A percentile compares a stretch with the other conserved stretches of the same genome.
These are phyloP conservation scores for Pardalotus punctatus DNA, from an alignment of 2,113 vertebrate species.

Conservation along the genomic window DNA sequence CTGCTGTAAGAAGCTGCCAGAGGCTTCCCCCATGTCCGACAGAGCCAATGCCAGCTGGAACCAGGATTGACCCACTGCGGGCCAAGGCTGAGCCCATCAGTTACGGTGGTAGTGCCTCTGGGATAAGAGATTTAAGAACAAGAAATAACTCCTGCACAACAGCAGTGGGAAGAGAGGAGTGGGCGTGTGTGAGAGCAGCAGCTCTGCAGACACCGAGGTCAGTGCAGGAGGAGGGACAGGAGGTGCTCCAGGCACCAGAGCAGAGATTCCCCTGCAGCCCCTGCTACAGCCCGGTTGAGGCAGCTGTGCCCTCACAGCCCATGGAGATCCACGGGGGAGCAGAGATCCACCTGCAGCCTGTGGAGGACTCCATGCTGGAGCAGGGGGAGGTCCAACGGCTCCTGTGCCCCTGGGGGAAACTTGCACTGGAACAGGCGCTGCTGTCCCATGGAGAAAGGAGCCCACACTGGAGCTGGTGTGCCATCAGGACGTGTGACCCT, in stretches of 20 bases:
- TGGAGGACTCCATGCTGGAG: rapidly evolving
- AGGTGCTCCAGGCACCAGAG: rapidly evolving
- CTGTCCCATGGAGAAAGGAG: rapidly evolving
- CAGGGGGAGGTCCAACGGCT: not conserved
- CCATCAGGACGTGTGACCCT: not conserved
- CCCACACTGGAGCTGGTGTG: not conserved
- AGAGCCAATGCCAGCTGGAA: not conserved
- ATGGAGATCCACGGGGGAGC: rapidly evolving
- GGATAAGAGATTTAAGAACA: not conserved
- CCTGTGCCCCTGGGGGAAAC: not conserved
- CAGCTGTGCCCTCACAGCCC: not conserved
- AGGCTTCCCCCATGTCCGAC: rapidly evolving
- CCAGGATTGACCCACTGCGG: rapidly evolving
- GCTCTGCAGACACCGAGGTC: not conserved
- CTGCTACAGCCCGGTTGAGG: rapidly evolving
- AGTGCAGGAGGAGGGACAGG: not conserved
- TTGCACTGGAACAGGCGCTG: rapidly evolving
- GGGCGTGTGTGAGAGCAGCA: not conserved
- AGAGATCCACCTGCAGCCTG: rapidly evolving
- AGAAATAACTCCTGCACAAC: not conserved
- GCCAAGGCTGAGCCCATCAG: not conserved
- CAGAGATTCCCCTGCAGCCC: not conserved
- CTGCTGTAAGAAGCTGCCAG: not conserved
- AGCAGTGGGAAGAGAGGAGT: not conserved
- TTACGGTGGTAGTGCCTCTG: rapidly evolving